Base-by-base conservation (phyloP, 2,113 vertebrate species). In the Trogon surrucura region DNA sequence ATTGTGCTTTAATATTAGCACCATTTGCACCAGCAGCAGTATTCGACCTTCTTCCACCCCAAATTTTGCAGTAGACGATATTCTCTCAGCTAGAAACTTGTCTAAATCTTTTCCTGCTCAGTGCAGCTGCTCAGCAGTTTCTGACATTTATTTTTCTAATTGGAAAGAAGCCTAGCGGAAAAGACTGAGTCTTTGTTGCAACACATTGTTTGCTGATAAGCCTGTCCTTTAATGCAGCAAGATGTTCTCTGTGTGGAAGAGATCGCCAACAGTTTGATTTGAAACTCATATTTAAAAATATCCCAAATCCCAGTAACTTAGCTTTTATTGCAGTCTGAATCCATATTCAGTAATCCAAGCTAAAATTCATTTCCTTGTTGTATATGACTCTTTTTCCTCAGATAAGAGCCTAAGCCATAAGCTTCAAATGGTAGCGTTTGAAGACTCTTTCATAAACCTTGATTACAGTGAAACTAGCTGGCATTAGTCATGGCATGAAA, bases 271-370 rank as follows among this genome's bases (percentile, higher is more conserved):
- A 91, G 44, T 75, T 97, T 83, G n/a, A 81, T 93, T 95, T 88
- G 73, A 91, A 97, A 71, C 4, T 56, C 50, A 44, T 78, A 54
- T 96, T 97, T 91, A 79, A 96, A 88, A 90, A 77, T 69, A 90
- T 61, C 41, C 45, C 50, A 81, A 92, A 75, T 82, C 21, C 69
- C 67, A 54, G 19, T 51, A 69, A 53, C 15, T 53, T 91, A 29
- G 23, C 53, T 94, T 91, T 95, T 58, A 80, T 51, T 89, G 86
- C 50, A 80, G 65, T 85, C 65, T 86, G 71, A 85, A 41, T 72
- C 44, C n/a, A n/a, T 36, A 93, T 86, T 73, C 79, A 54, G 54
- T 84, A 95, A 80, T 79, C 92, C 62, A 85, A 67, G 75, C 30
- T 91, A 38, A 87, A 95, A 87, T 79, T 89, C 3, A 71, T 84